Conservation (phyloP, 2,113 vertebrate species). For the Dromas ardeola region DNA sequence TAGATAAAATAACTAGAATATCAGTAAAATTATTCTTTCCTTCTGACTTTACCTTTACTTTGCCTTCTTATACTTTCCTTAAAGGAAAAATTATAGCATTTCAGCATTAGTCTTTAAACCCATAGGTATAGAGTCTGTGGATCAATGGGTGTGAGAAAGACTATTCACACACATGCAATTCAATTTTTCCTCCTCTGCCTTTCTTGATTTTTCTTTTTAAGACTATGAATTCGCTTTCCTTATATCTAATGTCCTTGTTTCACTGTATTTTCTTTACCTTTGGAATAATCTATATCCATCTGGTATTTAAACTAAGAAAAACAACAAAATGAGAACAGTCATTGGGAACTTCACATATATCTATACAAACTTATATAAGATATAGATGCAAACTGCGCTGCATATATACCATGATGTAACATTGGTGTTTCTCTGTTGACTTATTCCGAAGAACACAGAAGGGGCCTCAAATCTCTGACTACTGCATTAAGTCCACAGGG, state of each 20-base stretch:
- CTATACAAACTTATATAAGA: not conserved
- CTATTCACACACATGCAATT: not conserved
- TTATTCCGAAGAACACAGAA: not conserved
- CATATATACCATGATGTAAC: too few relatives aligned
- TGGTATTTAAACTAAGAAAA: not conserved
- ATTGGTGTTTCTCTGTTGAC: not conserved
- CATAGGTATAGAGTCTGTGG: not conserved
- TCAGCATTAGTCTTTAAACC: not conserved
- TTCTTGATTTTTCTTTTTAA: not conserved
- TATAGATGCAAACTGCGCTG: not conserved
- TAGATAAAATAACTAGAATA: not conserved
- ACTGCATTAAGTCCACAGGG: not conserved
- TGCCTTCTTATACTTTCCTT: not conserved
- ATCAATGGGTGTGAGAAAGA: not conserved
- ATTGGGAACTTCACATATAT: not conserved
- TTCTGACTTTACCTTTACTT: not conserved
- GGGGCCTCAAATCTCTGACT: not conserved
- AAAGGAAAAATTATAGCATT: not conserved
- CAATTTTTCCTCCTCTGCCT: not conserved
- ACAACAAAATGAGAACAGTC: not conserved
- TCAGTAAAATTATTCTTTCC: not conserved
- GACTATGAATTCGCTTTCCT: not conserved
- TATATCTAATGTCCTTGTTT: not conserved
- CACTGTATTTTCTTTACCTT: not conserved
- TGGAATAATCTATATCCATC: not conserved